phyloP scores from a whole-genome alignment of 2,113 vertebrate genomes.

The Chelonoidis abingdonii region DNA sequence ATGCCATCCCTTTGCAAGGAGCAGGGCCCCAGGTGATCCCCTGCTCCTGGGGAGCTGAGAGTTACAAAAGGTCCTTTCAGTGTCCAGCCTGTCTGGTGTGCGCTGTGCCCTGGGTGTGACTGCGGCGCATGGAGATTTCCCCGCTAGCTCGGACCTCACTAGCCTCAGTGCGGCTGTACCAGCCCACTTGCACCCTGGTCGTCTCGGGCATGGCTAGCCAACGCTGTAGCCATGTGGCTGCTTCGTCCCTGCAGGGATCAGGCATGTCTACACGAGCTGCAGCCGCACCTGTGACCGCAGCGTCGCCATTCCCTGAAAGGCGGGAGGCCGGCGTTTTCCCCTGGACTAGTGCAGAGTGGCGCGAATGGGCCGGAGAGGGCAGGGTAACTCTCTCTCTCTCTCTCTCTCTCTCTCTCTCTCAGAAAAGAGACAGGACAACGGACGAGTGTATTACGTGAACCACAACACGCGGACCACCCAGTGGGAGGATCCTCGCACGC shows the following conservation, averaged over 20 bases:
- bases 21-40: no score
- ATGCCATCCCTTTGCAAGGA: no score
- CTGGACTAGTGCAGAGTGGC: no score
- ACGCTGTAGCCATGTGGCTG: neutral
- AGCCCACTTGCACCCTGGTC: neutral
- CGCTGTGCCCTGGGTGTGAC: no score
- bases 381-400: neutral
- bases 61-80: neutral
- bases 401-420: conserved; percentile 41
- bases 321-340: no score
- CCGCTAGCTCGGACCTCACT: no score
- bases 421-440: conserved; percentile 99
- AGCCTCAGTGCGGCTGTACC: rapidly evolving
- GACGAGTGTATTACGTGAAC: conserved; percentile 98
- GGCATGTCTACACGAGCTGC: neutral
- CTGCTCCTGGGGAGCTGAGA: neutral
- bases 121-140: neutral
- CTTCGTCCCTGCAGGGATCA: rapidly evolving
- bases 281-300: neutral
- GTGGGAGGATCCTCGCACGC: conserved; percentile 98
- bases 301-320: neutral
- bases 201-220: neutral
- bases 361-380: neutral
- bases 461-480: conserved; percentile 98
- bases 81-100: neutral